Base-by-base conservation (phyloP, 1,140 invertebrate genomes). In the Meloidogyne hapla region DNA sequence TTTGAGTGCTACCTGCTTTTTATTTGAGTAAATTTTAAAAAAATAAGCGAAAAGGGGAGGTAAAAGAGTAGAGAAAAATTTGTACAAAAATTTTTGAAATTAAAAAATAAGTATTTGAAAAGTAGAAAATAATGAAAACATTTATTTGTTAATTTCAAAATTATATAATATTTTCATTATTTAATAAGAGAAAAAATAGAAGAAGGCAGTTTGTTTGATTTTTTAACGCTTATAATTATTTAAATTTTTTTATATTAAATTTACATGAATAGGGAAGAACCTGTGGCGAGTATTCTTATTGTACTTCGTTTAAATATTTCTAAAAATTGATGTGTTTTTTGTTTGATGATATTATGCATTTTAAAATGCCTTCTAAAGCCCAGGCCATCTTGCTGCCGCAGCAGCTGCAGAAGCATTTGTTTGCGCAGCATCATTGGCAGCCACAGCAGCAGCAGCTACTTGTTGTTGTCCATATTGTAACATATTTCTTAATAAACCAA, bases 401-500 rank as follows among this genome's bases (percentile, higher is more conserved):
- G 69, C 75, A 15, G 66, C 62, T 18, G 26, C 42, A n/a, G n/a
- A n/a, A n/a, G 75, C 70, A 12, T 25, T 66, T 21, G 56, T 38
- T 18, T 66, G 26, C 28, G 28, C 64, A 38, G 5, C 38, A 21
- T 67, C 15, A 25, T 28, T 62, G 71, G 33, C 45, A n/a, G 18
- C 48, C 6, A 38, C 28, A 42, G 72, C 40, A 56, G 74, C 74
- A n/a, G 70, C 64, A 45, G 70, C 26, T 76, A 68, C 56, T 66
- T 38, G 71, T 12, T 38, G 56, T n/a, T 67, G 65, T 33, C 28
- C 65, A 64, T 73, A 73, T 64, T 65, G 71, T 15, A 72, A 45
- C 69, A 72, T 72, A 38, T 73, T 73, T 38, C 71, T 56, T 64
- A 73, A 56, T 56, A 56, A 56, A 56, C 48, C 48, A 56, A 56